Evolutionary conservation across 2,113 vertebrate genomes (phyloP).

Genomic region (Ailuropoda melanoleuca): DNA sequence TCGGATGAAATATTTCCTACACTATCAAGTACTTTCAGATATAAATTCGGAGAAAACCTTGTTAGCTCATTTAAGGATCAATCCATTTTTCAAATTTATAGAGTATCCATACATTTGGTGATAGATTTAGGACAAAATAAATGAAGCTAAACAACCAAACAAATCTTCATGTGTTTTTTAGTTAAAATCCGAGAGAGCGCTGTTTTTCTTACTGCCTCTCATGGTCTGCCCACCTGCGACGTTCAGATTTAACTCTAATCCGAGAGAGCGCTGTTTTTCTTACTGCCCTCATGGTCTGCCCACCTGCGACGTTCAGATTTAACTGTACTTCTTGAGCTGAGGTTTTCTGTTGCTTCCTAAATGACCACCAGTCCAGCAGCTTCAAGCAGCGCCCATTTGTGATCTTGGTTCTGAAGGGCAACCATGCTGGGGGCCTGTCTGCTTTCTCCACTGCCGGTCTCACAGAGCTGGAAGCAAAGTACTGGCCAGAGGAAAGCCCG

Average conservation of each 20-base stretch:
- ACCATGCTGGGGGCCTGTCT: background rate
- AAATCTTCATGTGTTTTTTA: conserved; percentile 17
- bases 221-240: background rate
- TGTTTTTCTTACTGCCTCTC: background rate
- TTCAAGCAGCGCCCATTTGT: background rate
- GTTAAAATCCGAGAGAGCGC: background rate
- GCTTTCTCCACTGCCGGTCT: background rate
- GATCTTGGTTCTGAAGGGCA: background rate
- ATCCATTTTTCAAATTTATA: conserved; percentile 48
- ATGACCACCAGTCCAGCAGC: background rate
- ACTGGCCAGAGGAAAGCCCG: fast-evolving
- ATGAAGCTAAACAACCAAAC: background rate
- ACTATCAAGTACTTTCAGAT: conserved; percentile 65
- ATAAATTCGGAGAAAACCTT: conserved; percentile 79
- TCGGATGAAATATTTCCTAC: conserved; percentile 81
- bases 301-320: background rate
- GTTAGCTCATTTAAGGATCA: conserved; percentile 59
- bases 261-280: background rate
- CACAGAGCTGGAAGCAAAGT: background rate
- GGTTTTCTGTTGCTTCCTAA: background rate
- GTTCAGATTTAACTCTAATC: background rate
- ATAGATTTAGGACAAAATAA: conserved; percentile 13
- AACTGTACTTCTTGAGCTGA: background rate
- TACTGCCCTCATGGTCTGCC: background rate
- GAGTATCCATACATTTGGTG: background rate